Base-by-base conservation (phyloP, 2,888 invertebrate species). In the Ormia ochracea region DNA sequence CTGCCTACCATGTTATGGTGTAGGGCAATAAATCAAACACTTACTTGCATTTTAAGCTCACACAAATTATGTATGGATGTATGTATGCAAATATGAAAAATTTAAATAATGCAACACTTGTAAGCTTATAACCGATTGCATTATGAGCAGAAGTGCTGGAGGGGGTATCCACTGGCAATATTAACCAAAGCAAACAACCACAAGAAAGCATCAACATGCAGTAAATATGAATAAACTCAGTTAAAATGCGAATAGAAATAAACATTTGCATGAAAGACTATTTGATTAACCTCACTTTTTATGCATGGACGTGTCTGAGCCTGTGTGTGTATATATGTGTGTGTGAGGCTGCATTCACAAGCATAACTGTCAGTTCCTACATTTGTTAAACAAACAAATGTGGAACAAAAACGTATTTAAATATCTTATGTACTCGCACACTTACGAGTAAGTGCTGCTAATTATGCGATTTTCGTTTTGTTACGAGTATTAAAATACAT, bases 361-460 rank as follows among this genome's bases (percentile, higher is more conserved):
- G n/a, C n/a, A n/a, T n/a, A n/a, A n/a, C 1, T 23, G 0, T 10
- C 4, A 19, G 12, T 38, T 3, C 12, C 23, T 41, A 14, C 26
- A 28, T 52, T 68, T 68, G 52, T 54, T 21, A 52, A 1, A 48
- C 14, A 48, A 54, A 63, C 31, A 56, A 48, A 73, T 21, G 19
- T 45, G 23, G 38, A 38, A 59, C 17, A 31, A 69, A 48, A 75
- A 75, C 28, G 14, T 31, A 76, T 56, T 76, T 76, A 72, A 52
- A 74, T 65, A 61, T 68, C 66, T 72, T 72, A 80, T 72, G 66
- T 72, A 61, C 45, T 68, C 75, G 66, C n/a, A n/a, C n/a, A n/a
- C n/a, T n/a, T n/a, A n/a, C n/a, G n/a, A n/a, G n/a, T 80, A 80
- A 76, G 79, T 80, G 79, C 56, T 76, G 75, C 79, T 80, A 80